Conservation (phyloP, 2,888 invertebrate genomes). For the Kryphioiulus occultus region DNA sequence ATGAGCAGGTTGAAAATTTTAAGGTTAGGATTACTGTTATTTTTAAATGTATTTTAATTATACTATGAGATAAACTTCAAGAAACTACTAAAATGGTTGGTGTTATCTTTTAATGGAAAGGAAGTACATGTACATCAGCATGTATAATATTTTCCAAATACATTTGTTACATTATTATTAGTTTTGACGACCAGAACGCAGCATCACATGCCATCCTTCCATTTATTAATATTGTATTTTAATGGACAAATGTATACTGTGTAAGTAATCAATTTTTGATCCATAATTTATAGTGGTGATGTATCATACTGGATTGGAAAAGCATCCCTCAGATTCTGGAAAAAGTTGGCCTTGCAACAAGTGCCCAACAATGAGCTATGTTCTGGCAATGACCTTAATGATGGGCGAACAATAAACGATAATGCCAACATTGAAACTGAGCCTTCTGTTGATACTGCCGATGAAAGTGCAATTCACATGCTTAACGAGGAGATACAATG, state of each 20-base stretch:
- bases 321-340: constrained; percentile 68
- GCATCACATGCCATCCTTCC: too few relatives aligned
- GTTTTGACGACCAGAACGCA: too few relatives aligned
- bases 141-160: too few relatives aligned
- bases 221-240: too few relatives aligned
- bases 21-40: neutral
- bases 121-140: too few relatives aligned
- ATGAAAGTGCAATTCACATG: constrained; percentile 57
- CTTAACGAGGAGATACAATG: constrained; percentile 70
- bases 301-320: constrained; percentile 67
- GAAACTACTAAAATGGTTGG: neutral
- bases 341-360: constrained; percentile 62
- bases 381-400: neutral
- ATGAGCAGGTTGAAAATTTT: neutral
- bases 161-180: too few relatives aligned
- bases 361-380: neutral
- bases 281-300: constrained; percentile 54
- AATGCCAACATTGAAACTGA: constrained; percentile 58
- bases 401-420: too few relatives aligned
- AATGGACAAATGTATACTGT: too few relatives aligned
- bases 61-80: neutral
- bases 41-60: too few relatives aligned
- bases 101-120: too few relatives aligned
- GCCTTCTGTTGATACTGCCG: constrained; percentile 59
- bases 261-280: neutral